Evolutionary conservation across 2,797 vertebrate species (phyloP).

Genomic region (Hypotaenidia okinawae): DNA sequence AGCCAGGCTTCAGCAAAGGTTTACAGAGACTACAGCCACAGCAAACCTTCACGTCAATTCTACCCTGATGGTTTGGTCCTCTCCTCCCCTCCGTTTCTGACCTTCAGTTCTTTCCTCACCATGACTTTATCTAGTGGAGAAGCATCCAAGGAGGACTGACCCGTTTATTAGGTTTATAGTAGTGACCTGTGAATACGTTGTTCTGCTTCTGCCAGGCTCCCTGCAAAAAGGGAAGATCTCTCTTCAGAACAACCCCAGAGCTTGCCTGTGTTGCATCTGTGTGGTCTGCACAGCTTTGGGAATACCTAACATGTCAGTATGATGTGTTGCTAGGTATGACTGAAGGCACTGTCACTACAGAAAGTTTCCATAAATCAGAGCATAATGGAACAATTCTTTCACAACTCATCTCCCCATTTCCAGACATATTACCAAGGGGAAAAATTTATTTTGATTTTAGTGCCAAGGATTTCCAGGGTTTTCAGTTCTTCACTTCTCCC

Average conservation of each 20-base stretch:
- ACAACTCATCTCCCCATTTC: background rate
- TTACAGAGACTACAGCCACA: background rate
- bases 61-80: background rate
- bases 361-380: background rate
- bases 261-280: background rate
- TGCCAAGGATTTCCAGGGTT: constrained; percentile 2
- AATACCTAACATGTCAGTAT: background rate
- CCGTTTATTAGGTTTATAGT: background rate
- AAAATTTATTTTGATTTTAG: background rate
- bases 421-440: background rate
- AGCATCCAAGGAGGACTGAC: background rate
- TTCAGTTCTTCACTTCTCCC: background rate
- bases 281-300: background rate
- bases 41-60: background rate
- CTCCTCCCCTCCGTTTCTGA: background rate
- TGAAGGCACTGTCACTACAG: background rate
- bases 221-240: background rate
- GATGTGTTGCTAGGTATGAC: background rate
- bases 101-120: background rate
- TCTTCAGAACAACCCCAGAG: background rate
- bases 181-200: background rate
- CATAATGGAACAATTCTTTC: background rate
- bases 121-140: background rate
- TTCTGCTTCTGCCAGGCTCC: background rate
- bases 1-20: background rate